These are phyloP conservation scores for Euclidia mi DNA, from an alignment of 2,888 invertebrate species.

Conservation along the genomic window DNA sequence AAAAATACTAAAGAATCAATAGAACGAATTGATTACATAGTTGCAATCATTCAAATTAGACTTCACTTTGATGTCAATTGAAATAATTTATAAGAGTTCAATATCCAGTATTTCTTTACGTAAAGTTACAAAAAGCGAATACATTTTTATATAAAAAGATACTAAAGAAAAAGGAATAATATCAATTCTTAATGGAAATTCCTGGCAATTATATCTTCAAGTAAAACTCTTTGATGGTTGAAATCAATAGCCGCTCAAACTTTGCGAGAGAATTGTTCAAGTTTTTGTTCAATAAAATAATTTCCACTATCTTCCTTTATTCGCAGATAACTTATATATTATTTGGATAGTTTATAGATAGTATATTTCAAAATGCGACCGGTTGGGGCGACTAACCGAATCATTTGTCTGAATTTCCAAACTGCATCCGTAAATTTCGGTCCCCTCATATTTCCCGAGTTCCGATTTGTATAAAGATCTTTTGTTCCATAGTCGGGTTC, in stretches of 20 bases:
- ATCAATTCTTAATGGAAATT: slow-evolving; percentile 27
- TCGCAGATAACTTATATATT: slow-evolving; percentile 34
- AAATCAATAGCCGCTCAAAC: slow-evolving; percentile 41
- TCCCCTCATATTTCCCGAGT: slow-evolving; percentile 45
- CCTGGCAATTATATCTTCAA: slow-evolving; percentile 13
- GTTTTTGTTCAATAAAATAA: slow-evolving; percentile 45
- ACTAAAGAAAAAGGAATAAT: slow-evolving; percentile 14
- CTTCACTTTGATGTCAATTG: too few relatives aligned
- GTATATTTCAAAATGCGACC: slow-evolving; percentile 43
- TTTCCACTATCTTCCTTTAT: slow-evolving; percentile 44
- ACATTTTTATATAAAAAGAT: not conserved
- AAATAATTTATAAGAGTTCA: too few relatives aligned
- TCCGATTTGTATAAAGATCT: slow-evolving; percentile 43
- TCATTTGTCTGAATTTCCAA: slow-evolving; percentile 46
- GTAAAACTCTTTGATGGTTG: slow-evolving; percentile 30
- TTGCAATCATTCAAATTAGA: too few relatives aligned
- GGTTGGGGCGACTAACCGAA: slow-evolving; percentile 42
- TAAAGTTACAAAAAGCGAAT: too few relatives aligned
- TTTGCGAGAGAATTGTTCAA: slow-evolving; percentile 29
- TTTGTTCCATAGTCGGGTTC: slow-evolving; percentile 43
- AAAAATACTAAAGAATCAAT: too few relatives aligned
- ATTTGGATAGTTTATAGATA: slow-evolving; percentile 44
- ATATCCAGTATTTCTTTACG: too few relatives aligned
- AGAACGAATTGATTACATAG: too few relatives aligned
- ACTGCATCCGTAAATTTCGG: slow-evolving; percentile 44